Conservation (phyloP, 2,888 invertebrate species). For the Allophyes oxyacanthae region DNA sequence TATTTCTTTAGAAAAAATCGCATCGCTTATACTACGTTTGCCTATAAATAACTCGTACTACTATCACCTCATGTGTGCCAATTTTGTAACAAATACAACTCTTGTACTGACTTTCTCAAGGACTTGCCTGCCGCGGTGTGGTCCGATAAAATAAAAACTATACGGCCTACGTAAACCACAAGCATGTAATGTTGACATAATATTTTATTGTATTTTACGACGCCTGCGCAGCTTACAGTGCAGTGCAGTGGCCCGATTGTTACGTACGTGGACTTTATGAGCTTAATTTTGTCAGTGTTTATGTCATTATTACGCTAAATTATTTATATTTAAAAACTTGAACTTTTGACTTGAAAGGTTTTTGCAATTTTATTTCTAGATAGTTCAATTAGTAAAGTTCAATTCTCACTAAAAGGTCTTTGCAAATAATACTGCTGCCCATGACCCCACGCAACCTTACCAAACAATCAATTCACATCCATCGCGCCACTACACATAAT, state of each 20-base stretch:
- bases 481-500: no score
- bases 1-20: no score
- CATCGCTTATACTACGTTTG: no score
- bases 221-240: slow-evolving; percentile 3
- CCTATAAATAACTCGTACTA: slow-evolving; percentile 21
- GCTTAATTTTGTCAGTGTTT: slow-evolving; percentile 38
- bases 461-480: no score
- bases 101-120: slow-evolving; percentile 46
- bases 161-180: slow-evolving; percentile 50
- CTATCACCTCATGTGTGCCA: slow-evolving; percentile 24
- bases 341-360: slow-evolving; percentile 34
- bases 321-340: slow-evolving; percentile 22
- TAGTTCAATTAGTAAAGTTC: slow-evolving; percentile 1
- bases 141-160: slow-evolving; percentile 53
- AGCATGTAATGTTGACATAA: slow-evolving; percentile 43
- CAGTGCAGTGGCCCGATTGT: slow-evolving; percentile 41
- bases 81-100: slow-evolving; percentile 48
- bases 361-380: slow-evolving; percentile 27
- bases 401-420: no score
- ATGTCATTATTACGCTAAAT: slow-evolving; percentile 47
- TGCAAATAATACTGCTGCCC: no score
- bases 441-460: no score
- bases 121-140: slow-evolving; percentile 45
- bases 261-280: slow-evolving; percentile 39
- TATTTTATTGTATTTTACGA: slow-evolving; percentile 52